Conservation (phyloP, 2,797 vertebrate species). For the Ptychadena robeensis region DNA sequence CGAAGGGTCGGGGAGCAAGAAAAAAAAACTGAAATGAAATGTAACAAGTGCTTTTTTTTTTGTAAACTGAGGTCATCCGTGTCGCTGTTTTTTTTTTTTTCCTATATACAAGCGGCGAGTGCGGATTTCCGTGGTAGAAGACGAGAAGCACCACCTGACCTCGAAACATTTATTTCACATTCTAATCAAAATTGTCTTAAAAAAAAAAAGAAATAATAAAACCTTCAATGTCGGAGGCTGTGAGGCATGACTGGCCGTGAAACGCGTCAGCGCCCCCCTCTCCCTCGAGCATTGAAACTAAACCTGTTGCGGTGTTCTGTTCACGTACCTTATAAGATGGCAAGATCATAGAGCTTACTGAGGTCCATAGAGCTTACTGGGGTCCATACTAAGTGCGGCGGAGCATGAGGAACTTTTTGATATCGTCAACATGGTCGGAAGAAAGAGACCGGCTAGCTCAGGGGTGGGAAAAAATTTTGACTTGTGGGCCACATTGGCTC, state of each 20-base stretch:
- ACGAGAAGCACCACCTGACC: constrained; percentile 63
- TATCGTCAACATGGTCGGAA: neutral
- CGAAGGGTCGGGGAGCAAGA: constrained; percentile 49
- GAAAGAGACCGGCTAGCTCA: no score
- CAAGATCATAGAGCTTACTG: neutral
- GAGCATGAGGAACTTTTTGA: neutral
- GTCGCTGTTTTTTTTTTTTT: constrained; percentile 34
- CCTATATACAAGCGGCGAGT: constrained; percentile 68
- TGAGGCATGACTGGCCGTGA: constrained; percentile 3
- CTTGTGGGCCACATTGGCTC: no score
- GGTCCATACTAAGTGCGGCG: neutral
- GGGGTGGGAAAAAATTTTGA: no score
- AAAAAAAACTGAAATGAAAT: constrained; percentile 69
- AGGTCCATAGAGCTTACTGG: neutral
- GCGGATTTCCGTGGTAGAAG: neutral
- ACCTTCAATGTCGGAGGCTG: constrained; percentile 37
- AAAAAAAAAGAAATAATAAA: neutral
- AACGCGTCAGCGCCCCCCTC: constrained; percentile 43
- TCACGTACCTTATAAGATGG: constrained; percentile 68
- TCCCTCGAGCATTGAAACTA: constrained; percentile 20
- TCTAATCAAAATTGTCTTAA: constrained; percentile 64
- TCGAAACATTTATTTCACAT: constrained; percentile 65
- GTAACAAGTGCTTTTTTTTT: constrained; percentile 65
- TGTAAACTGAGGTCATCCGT: constrained; percentile 70
- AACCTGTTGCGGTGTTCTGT: constrained; percentile 19